A percentile compares a stretch with the other conserved stretches of the same genome.
phyloP scores from a whole-genome alignment of 2,888 invertebrate genomes.

The Lumbricus terrestris region DNA sequence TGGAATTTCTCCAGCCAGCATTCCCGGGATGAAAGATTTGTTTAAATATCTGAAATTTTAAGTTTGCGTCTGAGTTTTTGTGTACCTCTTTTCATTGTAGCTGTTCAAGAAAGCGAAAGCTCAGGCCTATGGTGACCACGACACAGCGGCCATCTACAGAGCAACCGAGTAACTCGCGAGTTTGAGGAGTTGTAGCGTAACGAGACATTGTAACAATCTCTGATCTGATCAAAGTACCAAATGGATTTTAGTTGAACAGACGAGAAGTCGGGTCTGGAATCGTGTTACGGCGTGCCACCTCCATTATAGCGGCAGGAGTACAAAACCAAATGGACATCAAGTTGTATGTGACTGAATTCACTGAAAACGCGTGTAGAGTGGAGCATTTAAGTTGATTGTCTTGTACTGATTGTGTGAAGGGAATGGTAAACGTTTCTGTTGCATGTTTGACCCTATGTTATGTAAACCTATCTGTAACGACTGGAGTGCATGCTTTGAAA shows the following conservation, averaged over 20 bases:
- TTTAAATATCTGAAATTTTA: background rate
- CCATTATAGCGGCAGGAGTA: background rate
- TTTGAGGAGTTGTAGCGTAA: background rate
- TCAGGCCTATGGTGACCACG: constrained; percentile 88
- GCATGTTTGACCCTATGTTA: background rate
- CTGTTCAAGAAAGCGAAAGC: constrained; percentile 91
- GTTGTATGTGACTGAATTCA: background rate
- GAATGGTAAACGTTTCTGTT: background rate
- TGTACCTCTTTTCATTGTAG: constrained; percentile 41
- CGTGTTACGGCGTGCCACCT: background rate
- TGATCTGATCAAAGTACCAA: background rate
- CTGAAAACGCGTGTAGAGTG: background rate
- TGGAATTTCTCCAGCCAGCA: too few relatives aligned
- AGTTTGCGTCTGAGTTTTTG: background rate
- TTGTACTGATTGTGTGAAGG: background rate
- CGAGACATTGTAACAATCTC: background rate
- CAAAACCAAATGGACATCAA: background rate
- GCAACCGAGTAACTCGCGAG: constrained; percentile 45
- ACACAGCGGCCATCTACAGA: constrained; percentile 86
- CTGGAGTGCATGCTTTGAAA: background rate
- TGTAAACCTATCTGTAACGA: background rate
- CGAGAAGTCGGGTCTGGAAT: background rate
- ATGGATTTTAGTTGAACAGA: background rate
- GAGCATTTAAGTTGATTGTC: background rate
- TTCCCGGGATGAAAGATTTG: background rate